Evolutionary conservation across 2,113 vertebrate species (phyloP), one percentile per base, ranked within the genome.

Genomic region (Labeo rohita): DNA sequence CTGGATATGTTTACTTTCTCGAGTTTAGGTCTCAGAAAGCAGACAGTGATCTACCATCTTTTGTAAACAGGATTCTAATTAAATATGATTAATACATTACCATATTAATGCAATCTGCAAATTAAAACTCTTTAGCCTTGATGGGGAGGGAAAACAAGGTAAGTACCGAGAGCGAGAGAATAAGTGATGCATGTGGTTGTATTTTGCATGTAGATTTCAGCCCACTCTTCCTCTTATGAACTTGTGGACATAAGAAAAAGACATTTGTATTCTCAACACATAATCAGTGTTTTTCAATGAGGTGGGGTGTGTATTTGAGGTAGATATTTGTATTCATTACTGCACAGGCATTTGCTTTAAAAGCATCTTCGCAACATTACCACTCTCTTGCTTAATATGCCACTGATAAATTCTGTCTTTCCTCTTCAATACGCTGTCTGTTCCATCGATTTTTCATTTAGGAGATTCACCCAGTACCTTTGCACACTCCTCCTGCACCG

Each of bases 391-490:
- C 61, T 77, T 77, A 77, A 74, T 77, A 89, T 76, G 76, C 82
- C 72, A 56, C 54, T 80, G 63, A 79, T 85, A 54, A 82, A 82
- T 78, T 54, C 16, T 34, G 9, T 36, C 66, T 80, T 63, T 85
- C 63, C 61, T 68, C 63, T 76, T 39, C 77, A 68, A 56, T 83
- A 23, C n/a, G 6, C 87, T 84, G 28, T 84, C 76, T 70, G 88
- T 75, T 80, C 23, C 85, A 89, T 89, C 13, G 82, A 89, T 87
- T 89, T 87, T 75, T 59, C 45, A 21, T 89, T 89, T 56, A 84
- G 83, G 70, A 63, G 59, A 74, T 81, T 45, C 66, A 65, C 23
- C 21, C 12, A 36, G 59, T 81, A 66, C 61, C 79, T 50, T 45
- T 49, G 61, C 79, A 81, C n/a, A 65, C 61, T 10, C 0, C 4